Base-by-base conservation (phyloP, 2,888 invertebrate genomes). In the Dasysyrphus tricinctus region DNA sequence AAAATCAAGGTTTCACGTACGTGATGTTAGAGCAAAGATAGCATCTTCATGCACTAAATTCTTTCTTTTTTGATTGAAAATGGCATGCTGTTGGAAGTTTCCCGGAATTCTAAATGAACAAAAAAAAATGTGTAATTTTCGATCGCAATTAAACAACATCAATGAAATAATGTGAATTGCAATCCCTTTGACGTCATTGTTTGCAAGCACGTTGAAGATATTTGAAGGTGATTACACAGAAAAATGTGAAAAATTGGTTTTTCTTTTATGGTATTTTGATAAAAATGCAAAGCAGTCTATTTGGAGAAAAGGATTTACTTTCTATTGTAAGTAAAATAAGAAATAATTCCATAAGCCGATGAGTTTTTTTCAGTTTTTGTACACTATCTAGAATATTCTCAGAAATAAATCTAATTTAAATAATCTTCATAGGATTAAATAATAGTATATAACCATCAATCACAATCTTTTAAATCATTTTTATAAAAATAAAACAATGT, bases 1-100 rank as follows among this genome's bases (percentile, higher is more conserved):
- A 51, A 42, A 8, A 29, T 29, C 19, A 51, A 51, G 51, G 14
- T 29, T 49, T 59, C 42, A 57, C 49, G 81, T 65, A 81, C 81
- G 81, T 81, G 81, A 77, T 81, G 37, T 81, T 72, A 42, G 47
- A 49, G 16, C 32, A 29, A 34, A 65, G 81, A 81, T 81, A 59
- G 19, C 49, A 81, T 72, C 76, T 72, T 49, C 49, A 16, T 72
- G 76, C 29, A 65, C 34, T 49, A 44, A 57, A 77, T 67, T 56
- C 19, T 51, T 24, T 24, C 12, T 39, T 72, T 73, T 47, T 47
- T 69, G 14, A 19, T 12, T 19, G 5, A 24, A 59, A 59, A 39
- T 19, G 6, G 59, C 59, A 59, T 47, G 42, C 19, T 47, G n/a
- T 49, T 42, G 39, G 56, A 49, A 37, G 12, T 72, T 81, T 76